phyloP scores from a whole-genome alignment of 2,797 vertebrate genomes.

The Oreortyx pictus region DNA sequence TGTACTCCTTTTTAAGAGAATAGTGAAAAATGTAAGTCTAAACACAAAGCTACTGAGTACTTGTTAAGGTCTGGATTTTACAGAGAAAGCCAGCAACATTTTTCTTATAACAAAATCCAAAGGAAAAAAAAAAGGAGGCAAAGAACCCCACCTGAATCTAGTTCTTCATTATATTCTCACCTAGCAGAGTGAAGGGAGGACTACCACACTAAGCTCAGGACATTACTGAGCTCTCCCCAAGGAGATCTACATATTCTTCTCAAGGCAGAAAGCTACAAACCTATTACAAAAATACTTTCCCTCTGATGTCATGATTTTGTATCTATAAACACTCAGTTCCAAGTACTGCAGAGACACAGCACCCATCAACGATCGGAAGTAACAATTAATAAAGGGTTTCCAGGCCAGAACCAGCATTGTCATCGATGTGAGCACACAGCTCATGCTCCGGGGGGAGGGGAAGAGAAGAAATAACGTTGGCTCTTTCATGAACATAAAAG shows the following conservation, averaged over 20 bases:
- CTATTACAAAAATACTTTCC: slow-evolving; percentile 1
- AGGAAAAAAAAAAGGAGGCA: too few relatives aligned
- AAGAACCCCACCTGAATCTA: not conserved
- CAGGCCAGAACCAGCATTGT: slow-evolving; percentile 45
- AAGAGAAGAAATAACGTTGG: slow-evolving; percentile 58
- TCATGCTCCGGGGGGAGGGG: slow-evolving; percentile 51
- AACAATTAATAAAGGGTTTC: slow-evolving; percentile 14
- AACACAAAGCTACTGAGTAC: not conserved
- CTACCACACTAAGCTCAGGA: not conserved
- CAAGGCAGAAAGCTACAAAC: slow-evolving; percentile 30
- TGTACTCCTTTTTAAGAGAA: not conserved
- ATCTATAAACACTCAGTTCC: not conserved
- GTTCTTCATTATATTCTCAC: not conserved
- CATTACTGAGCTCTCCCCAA: not conserved
- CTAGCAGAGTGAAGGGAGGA: not conserved
- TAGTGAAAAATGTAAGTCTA: not conserved
- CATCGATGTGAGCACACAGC: not conserved
- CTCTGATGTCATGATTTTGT: not conserved
- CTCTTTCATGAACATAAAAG: slow-evolving; percentile 71
- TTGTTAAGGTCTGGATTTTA: not conserved
- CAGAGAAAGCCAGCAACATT: not conserved
- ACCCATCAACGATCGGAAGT: not conserved
- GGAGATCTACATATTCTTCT: slow-evolving; percentile 4
- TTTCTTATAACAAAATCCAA: not conserved
- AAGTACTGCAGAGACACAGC: not conserved